These are phyloP conservation scores for Synergus laeviventris DNA, from an alignment of 2,888 invertebrate genomes.

Conservation along the genomic window DNA sequence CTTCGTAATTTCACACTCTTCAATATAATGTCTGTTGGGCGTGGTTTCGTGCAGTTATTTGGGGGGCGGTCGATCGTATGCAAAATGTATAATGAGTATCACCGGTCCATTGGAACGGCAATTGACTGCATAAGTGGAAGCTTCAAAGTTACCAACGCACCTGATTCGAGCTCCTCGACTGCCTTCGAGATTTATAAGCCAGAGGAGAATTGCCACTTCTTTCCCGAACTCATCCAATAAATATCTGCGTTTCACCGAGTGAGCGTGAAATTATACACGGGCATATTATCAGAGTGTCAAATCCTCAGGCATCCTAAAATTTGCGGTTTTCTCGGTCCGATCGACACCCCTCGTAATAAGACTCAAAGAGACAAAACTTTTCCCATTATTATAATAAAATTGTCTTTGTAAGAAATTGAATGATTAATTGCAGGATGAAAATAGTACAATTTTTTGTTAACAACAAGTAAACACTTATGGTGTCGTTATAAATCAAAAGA, in stretches of 20 bases:
- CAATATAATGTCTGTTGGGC: conserved; percentile 58
- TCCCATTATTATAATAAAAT: not conserved
- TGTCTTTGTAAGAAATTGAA: not conserved
- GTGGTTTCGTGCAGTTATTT: conserved; percentile 53
- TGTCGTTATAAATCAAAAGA: conserved; percentile 23
- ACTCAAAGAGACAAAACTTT: too few relatives aligned
- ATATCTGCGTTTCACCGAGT: conserved; percentile 1
- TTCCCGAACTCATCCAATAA: not conserved
- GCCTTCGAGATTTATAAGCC: conserved; percentile 19
- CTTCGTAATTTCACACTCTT: conserved; percentile 64
- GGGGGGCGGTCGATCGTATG: conserved; percentile 23
- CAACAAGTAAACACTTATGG: conserved; percentile 2
- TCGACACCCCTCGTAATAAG: too few relatives aligned
- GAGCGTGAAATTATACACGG: conserved; percentile 18
- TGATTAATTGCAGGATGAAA: conserved; percentile 12
- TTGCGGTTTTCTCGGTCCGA: not conserved
- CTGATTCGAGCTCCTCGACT: conserved; percentile 12
- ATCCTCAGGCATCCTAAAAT: not conserved
- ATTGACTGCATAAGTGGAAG: conserved; percentile 34
- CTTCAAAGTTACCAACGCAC: not conserved
- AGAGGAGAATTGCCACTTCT: conserved; percentile 4
- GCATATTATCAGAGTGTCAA: not conserved
- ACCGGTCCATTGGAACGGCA: conserved; percentile 27
- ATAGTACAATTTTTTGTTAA: not conserved
- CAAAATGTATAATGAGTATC: conserved; percentile 33